These are phyloP conservation scores for Philereme transversata DNA, from an alignment of 2,888 invertebrate species.

Conservation along the genomic window DNA sequence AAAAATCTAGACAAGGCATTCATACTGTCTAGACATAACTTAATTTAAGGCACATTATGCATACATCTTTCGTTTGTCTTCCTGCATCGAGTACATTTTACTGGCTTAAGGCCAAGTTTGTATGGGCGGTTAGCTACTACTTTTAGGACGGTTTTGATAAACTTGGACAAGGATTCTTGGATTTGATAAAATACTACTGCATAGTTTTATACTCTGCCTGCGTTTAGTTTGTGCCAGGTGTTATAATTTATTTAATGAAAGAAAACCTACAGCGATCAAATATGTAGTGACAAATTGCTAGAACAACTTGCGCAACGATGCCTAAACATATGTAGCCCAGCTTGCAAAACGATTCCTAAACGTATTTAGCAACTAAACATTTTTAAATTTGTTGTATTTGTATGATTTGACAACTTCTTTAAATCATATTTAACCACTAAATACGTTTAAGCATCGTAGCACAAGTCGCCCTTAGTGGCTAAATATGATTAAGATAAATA, in stretches of 20 bases:
- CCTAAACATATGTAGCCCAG: too few species aligned
- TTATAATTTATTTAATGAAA: neutral
- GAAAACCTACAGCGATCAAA: too few species aligned
- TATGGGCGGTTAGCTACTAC: constrained; percentile 21
- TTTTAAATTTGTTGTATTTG: too few species aligned
- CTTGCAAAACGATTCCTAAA: too few species aligned
- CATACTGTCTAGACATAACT: constrained; percentile 28
- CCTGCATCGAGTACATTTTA: constrained; percentile 25
- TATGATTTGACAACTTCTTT: too few species aligned
- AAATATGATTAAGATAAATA: too few species aligned
- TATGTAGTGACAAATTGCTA: too few species aligned
- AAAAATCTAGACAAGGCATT: constrained; percentile 16
- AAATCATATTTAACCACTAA: too few species aligned
- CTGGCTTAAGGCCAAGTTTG: constrained; percentile 25
- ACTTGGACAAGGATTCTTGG: constrained; percentile 11
- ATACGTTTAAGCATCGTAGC: too few species aligned
- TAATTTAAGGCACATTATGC: constrained; percentile 24
- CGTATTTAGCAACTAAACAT: too few species aligned
- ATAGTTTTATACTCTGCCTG: constrained; percentile 12
- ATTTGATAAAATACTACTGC: constrained; percentile 26
- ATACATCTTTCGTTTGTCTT: constrained; percentile 28
- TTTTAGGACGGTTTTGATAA: constrained; percentile 15
- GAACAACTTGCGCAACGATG: too few species aligned
- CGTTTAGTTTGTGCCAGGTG: neutral
- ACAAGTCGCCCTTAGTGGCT: too few species aligned